Evolutionary conservation across 2,888 invertebrate genomes (phyloP), one percentile per base, ranked within the genome.

Genomic region (Neuroscelio doddi): DNA sequence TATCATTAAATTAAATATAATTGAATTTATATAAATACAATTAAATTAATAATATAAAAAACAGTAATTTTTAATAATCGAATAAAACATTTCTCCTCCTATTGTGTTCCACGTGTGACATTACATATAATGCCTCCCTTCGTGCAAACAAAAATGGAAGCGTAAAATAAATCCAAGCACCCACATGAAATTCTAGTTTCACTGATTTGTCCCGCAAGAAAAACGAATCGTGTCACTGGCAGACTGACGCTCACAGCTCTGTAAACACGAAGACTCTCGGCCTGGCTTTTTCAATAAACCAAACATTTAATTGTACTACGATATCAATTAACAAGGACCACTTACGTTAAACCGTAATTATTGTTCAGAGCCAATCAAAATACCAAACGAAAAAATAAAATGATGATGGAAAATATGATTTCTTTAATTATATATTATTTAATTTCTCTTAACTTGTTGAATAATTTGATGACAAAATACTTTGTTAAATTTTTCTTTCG

Each of bases 271-370:
- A 24, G 55, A 39, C 58, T 36, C 41, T 45, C 45, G 59, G 63
- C 64, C 64, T 51, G 27, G 45, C 51, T 59, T 56, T 38, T 9
- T 1, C 49, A 46, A 52, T 61, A 56, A 81, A 80, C 76, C 80
- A 82, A 83, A 82, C 82, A 83, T 82, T 83, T 77, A 80, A 83
- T 82, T 81, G 80, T 66, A 69, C 69, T 68, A 72, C 69, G 81
- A 81, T 81, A 83, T 83, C 84, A 83, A 84, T 84, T 84, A 83
- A 78, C 75, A 72, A 46, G 44, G 51, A 55, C 50, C 59, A 65
- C 52, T 42, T 34, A 10, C 30, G 21, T 12, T 42, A 12, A 38
- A 38, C 16, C 17, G 3, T 38, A 9, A 36, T 36, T 36, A 3
- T 36, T n/a, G n/a, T n/a, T n/a, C n/a, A n/a, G n/a, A n/a, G n/a